A percentile compares a stretch with the other conserved stretches of the same genome.
Evolutionary conservation across 2,113 vertebrate genomes (phyloP).

Genomic region (Edolisoma coerulescens): DNA sequence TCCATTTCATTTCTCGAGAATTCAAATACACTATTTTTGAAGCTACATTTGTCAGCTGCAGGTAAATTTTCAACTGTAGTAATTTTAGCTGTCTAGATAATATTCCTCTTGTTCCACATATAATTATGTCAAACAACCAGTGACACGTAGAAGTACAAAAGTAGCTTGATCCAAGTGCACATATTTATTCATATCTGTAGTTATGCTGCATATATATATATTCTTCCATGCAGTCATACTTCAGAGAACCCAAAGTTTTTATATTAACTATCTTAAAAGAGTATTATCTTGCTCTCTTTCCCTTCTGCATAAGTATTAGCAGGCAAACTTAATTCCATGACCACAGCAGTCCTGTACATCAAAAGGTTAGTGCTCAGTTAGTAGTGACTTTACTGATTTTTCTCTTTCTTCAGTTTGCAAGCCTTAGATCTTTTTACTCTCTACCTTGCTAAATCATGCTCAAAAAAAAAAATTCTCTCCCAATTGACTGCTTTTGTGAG

Average conservation of each 20-base stretch:
- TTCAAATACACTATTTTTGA: not conserved
- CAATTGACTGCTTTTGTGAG: not conserved
- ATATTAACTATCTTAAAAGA: not conserved
- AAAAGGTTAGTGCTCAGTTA: not conserved
- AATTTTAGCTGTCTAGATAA: not conserved
- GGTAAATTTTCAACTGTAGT: not conserved
- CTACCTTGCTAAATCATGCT: not conserved
- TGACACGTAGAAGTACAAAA: not conserved
- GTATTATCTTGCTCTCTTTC: not conserved
- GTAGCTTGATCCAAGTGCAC: fast-evolving
- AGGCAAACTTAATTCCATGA: not conserved
- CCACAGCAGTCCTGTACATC: not conserved
- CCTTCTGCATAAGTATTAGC: not conserved
- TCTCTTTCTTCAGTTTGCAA: not conserved
- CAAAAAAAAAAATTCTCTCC: not conserved
- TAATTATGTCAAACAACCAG: not conserved
- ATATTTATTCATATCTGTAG: not conserved
- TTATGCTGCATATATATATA: not conserved
- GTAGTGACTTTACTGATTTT: not conserved
- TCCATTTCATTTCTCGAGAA: not conserved
- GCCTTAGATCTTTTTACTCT: not conserved
- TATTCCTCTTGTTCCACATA: not conserved
- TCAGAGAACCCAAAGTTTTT: not conserved
- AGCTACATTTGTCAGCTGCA: not conserved
- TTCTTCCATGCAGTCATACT: not conserved